A percentile compares a stretch with the other conserved stretches of the same genome.
phyloP scores from a whole-genome alignment of 2,113 vertebrate genomes.

The Anser brachyrhynchus region DNA sequence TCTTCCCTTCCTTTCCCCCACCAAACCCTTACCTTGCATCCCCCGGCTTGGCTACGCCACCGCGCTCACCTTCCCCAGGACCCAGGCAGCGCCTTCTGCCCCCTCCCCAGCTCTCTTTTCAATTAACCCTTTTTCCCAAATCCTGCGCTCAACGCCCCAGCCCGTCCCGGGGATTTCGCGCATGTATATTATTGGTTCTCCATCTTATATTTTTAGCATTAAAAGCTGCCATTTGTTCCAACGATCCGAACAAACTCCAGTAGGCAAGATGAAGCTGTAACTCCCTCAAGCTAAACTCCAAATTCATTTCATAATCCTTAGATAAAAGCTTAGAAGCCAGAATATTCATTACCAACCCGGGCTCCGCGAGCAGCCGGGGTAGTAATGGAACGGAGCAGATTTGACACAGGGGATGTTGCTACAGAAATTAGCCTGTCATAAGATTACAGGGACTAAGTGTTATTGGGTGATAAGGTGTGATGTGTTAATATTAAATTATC shows the following conservation, averaged over 20 bases:
- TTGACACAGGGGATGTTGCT: slow-evolving; percentile 69
- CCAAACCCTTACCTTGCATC: neutral
- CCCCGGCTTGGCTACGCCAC: fast-evolving
- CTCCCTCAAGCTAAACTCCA: slow-evolving; percentile 62
- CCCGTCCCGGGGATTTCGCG: neutral
- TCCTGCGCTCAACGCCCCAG: neutral
- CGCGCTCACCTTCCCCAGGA: neutral
- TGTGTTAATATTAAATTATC: slow-evolving; percentile 75
- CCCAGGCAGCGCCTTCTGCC: neutral
- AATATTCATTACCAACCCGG: slow-evolving; percentile 65
- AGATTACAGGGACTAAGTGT: slow-evolving; percentile 73
- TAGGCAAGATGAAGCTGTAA: slow-evolving; percentile 59
- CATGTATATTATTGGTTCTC: neutral
- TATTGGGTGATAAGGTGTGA: slow-evolving; percentile 73
- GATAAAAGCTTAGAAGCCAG: slow-evolving; percentile 68
- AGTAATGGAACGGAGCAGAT: slow-evolving; percentile 63
- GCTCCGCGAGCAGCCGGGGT: neutral
- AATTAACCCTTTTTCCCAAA: slow-evolving; percentile 47
- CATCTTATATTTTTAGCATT: slow-evolving; percentile 10
- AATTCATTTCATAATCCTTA: slow-evolving; percentile 72
- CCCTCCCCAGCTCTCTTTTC: slow-evolving; percentile 1
- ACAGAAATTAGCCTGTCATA: slow-evolving; percentile 75
- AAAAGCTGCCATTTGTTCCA: neutral
- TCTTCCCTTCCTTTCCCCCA: neutral
- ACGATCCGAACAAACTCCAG: neutral